phyloP scores from a whole-genome alignment of 2,113 vertebrate species.

The Chaenogobius annularis region DNA sequence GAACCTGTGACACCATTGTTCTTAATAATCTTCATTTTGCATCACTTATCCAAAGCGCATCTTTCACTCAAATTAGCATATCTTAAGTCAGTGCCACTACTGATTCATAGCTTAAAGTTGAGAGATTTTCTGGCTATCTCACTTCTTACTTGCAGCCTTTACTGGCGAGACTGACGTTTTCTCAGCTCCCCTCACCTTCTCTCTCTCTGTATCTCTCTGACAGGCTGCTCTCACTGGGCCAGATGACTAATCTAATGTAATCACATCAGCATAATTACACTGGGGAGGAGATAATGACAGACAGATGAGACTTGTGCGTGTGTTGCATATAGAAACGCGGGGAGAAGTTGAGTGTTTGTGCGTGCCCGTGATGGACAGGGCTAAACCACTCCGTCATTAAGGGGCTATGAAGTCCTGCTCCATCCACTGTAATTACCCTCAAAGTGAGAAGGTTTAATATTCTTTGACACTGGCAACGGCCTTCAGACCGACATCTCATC shows the following conservation, averaged over 20 bases:
- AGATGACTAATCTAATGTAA: constrained; percentile 77
- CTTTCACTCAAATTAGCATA: neutral
- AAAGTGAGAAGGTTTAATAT: constrained; percentile 72
- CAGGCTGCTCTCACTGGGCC: constrained; percentile 69
- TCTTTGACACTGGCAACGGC: constrained; percentile 63
- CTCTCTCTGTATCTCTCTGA: constrained; percentile 56
- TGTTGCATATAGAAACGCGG: constrained; percentile 47
- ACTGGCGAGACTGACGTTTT: constrained; percentile 54
- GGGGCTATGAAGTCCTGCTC: constrained; percentile 62
- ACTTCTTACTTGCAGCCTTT: constrained; percentile 27
- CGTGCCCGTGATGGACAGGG: constrained; percentile 69
- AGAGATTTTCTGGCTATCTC: constrained; percentile 19
- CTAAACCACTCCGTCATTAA: constrained; percentile 70
- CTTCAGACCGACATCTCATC: constrained; percentile 67
- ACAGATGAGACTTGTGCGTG: constrained; percentile 62
- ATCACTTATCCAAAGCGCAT: constrained; percentile 15
- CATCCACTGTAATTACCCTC: constrained; percentile 71
- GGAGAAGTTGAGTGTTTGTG: constrained; percentile 46
- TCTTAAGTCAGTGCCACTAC: constrained; percentile 17
- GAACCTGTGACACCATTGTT: neutral
- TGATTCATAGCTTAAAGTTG: constrained; percentile 35
- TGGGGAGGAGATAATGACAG: constrained; percentile 71
- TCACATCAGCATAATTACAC: constrained; percentile 79
- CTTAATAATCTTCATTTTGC: constrained; percentile 16
- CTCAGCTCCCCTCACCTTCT: constrained; percentile 49